Base-by-base conservation (phyloP, 1,140 invertebrate genomes). In the Cherax destructor region DNA sequence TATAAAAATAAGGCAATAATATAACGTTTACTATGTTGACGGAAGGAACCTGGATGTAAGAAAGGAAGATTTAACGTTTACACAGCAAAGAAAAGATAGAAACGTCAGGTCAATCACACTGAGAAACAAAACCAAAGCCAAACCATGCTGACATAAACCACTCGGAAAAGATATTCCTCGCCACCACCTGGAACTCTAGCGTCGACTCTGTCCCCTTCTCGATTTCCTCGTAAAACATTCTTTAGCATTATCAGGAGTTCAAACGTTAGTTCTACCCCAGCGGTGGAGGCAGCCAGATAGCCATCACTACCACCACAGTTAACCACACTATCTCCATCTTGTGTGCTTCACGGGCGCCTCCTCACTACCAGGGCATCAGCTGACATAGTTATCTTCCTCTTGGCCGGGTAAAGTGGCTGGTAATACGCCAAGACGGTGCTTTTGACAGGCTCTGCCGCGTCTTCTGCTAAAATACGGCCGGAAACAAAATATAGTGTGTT, bases 201-300 rank as follows among this genome's bases (percentile, higher is more conserved):
- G 98, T 97, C 65, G 96, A 96, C 93, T 98, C 97, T 0, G 97
- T 96, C 94, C 99, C 99, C 94, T 98, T 97, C 86, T 97, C 96
- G 86, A 99, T 98, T 93, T 98, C 96, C 95, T 99, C 97, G 95
- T 98, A 97, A 95, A 99, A 95, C 99, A 99, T 95, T 99, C 98
- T 95, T 97, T 98, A 92, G 98, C 98, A 95, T 98, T 99, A 95
- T 99, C 99, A 4, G 98, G 88, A 99, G 96, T 95, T 99, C 99
- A 95, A 99, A 99, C 88, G 99, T 99, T 94, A 99, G 95, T 95
- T 99, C 99, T 16, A 97, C 97, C 56, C 93, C 93, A 61, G 87
- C 86, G 9, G 92, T 52, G n/a, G 16, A 21, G 30, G 16, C 86
- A 83, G 6, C 61, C 85, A 84, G 41, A 24, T 65, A 85, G 16